These are phyloP conservation scores for Channa argus DNA, from an alignment of 2,113 vertebrate genomes.

Conservation along the genomic window DNA sequence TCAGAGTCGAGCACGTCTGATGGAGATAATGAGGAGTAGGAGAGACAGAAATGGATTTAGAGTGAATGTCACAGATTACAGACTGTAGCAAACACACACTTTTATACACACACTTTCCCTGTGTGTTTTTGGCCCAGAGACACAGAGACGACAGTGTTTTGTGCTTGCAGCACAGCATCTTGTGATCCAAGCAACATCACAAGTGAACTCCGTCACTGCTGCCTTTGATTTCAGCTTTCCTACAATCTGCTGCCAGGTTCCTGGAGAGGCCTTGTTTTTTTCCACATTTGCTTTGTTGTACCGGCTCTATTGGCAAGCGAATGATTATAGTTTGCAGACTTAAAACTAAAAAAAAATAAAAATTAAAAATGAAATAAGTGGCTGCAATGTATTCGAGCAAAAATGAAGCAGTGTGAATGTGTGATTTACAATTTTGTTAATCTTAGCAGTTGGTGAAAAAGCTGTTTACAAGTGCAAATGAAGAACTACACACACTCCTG, in stretches of 20 bases:
- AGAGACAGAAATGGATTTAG: background rate
- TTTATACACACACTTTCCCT: background rate
- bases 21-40: slow-evolving; percentile 10
- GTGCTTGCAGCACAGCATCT: slow-evolving; percentile 24
- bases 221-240: slow-evolving; percentile 49
- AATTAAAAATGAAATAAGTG: background rate
- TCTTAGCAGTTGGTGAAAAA: background rate
- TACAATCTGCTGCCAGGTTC: slow-evolving; percentile 53
- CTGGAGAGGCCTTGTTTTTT: slow-evolving; percentile 34
- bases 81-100: background rate
- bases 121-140: slow-evolving; percentile 5
- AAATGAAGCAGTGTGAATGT: background rate
- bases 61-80: slow-evolving; percentile 3
- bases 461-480: no score
- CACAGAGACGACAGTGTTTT: slow-evolving; percentile 29
- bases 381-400: slow-evolving; percentile 28
- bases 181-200: slow-evolving; percentile 50
- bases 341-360: background rate
- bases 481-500: no score
- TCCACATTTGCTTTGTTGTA: slow-evolving; percentile 34
- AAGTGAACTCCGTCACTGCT: slow-evolving; percentile 18
- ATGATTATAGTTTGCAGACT: slow-evolving; percentile 8
- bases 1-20: slow-evolving; percentile 15
- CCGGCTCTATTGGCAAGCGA: slow-evolving; percentile 22
- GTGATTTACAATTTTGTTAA: background rate